Evolutionary conservation across 2,113 vertebrate species (phyloP), one percentile per base, ranked within the genome.

Genomic region (Seriola rivoliana): DNA sequence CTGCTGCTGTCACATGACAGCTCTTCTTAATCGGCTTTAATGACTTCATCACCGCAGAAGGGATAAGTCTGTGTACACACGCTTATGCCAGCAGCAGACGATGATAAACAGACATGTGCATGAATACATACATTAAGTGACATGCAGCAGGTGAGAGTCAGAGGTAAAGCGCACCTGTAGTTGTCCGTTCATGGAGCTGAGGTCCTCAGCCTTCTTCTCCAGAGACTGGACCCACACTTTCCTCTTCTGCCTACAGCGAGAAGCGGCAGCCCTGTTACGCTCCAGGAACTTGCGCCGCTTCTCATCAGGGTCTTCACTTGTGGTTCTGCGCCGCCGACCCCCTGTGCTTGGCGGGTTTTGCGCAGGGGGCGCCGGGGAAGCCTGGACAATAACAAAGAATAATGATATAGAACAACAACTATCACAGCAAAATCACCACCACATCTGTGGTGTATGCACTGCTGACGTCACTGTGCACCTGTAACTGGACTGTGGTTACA

Each of bases 151-250:
- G 21, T 75, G 64, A 64, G 11, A 21, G 68, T 70, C 72, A 38
- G 46, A 75, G 17, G 29, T 23, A 72, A 70, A 74, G 71, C 64
- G 58, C 86, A 99, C 98, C 98, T 99, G 98, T 68, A 99, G 95
- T 70, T 98, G 97, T 84, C 96, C 96, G 65, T 99, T 99, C 92
- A 97, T 91, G 1, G 97, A 97, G 94, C 93, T 95, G 78, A 99
- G 93, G 90, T 99, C 98, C 75, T 99, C 98, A 0, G 98, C 97
- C 89, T 99, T 99, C 89, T 97, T 99, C 93, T 99, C 98, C 93
- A 99, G 75, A 40, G 97, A 97, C 92, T 98, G 97, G 80, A 99
- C 98, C 98, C 98, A 99, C 78, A 99, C 98, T 95, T 99, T 99
- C 90, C 98, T 96, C 92, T 99, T 99, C 86, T 99, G 98, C 84